Base-by-base conservation (phyloP, 2,797 vertebrate species). In the Graptemys geographica region DNA sequence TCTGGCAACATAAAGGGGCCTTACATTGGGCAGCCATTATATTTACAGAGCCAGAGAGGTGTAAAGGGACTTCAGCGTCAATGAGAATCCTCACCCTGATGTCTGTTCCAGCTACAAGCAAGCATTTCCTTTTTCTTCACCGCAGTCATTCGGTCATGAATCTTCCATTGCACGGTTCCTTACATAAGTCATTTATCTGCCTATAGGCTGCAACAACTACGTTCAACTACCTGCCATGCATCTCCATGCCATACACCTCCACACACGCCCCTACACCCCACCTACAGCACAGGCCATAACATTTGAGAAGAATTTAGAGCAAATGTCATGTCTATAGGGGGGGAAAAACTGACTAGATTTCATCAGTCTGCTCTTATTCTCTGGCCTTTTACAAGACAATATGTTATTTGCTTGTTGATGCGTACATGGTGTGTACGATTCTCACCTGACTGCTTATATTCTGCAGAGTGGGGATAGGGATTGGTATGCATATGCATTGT, bases 321-420 rank as follows among this genome's bases (percentile, higher is more conserved):
- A 69, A 72, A 49, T 49, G 74, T 28, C 74, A 78, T 44, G 27
- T 16, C 44, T 76, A n/a, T 18, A 2, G 1, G 44, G 2, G 21
- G 5, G 18, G 81, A 18, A 31, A 21, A 33, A 72, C n/a, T 19
- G n/a, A 72, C 65, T 11, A 72, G 19, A 21, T 41, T 81, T 93
- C 1, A 57, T 89, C 49, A 55, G 9, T 23, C 12, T 52, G 53
- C 52, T 52, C 2, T 56, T 65, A 92, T 84, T 80, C 94, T 85
- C 44, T 89, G 27, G 11, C 3, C 27, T 88, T 82, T 90, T 23
- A 41, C 23, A 44, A 83, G 81, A n/a, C 1, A 81, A 88, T 87
- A 12, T 0, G 19, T 25, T 89, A 78, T 10, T 79, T 31, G 0
- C 0, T 1, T 44, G 0, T 0, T 9, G 82, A 84, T 84, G 44